phyloP scores from a whole-genome alignment of 1,140 invertebrate genomes.

The Pachyrhynchus sulphureomaculatus region DNA sequence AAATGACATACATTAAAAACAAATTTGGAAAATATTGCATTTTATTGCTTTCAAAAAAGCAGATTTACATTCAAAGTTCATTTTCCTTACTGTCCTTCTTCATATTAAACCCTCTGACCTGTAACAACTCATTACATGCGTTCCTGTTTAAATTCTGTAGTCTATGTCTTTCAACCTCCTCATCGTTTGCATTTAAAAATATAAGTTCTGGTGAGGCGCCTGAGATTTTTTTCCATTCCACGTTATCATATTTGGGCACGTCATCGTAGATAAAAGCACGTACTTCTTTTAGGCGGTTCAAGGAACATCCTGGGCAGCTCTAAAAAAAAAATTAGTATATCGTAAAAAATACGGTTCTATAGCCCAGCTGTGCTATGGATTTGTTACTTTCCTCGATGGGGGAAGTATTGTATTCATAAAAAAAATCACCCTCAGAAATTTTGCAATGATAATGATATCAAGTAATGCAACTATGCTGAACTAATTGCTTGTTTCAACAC shows the following conservation, averaged over 20 bases:
- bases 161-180: constrained; percentile 64
- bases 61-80: background rate
- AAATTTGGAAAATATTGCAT: too few relatives aligned
- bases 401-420: too few relatives aligned
- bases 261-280: constrained; percentile 76
- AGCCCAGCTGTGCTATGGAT: too few relatives aligned
- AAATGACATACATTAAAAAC: too few relatives aligned
- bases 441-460: too few relatives aligned
- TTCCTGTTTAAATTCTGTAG: constrained; percentile 60
- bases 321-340: constrained; percentile 53
- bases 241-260: constrained; percentile 66
- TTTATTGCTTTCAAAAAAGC: too few relatives aligned
- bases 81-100: constrained; percentile 8
- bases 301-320: constrained; percentile 75
- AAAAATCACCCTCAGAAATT: too few relatives aligned
- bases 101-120: constrained; percentile 60
- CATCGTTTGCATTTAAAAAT: constrained; percentile 60
- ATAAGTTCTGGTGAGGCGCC: constrained; percentile 69
- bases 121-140: constrained; percentile 69
- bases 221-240: constrained; percentile 67
- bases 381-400: too few relatives aligned
- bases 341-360: too few relatives aligned
- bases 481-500: too few relatives aligned
- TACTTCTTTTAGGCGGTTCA: constrained; percentile 72
- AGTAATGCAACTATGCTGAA: too few relatives aligned